Conservation (phyloP, 2,797 vertebrate genomes). For the Leucoraja ocellata region DNA sequence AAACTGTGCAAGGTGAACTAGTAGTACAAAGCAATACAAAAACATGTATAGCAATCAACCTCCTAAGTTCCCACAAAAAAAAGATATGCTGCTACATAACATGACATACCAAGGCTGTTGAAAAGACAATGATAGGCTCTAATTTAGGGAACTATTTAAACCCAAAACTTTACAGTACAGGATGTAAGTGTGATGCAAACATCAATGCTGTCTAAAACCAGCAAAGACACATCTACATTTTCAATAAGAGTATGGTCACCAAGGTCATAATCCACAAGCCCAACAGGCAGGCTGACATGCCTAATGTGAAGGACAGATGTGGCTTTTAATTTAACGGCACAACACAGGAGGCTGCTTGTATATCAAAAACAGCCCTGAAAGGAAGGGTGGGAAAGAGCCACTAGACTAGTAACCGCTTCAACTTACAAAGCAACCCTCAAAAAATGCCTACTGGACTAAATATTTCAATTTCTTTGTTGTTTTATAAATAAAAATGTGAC, state of each 20-base stretch:
- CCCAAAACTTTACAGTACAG: background rate
- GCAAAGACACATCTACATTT: background rate
- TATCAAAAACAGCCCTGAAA: conserved; percentile 35
- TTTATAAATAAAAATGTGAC: background rate
- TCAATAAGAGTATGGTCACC: conserved; percentile 28
- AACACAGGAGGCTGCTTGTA: conserved; percentile 32
- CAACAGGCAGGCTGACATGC: conserved; percentile 36
- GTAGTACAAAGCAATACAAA: conserved; percentile 1
- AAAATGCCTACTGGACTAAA: background rate
- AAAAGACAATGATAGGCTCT: background rate
- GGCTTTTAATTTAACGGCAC: conserved; percentile 35
- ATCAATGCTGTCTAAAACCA: conserved; percentile 15
- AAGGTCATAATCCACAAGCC: conserved; percentile 41
- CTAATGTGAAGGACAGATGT: background rate
- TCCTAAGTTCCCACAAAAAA: background rate
- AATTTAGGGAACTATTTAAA: conserved; percentile 27
- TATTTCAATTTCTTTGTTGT: conserved; percentile 4
- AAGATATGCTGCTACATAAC: background rate
- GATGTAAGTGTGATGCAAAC: background rate
- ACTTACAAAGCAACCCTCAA: conserved; percentile 5
- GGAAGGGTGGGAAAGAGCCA: conserved; percentile 31
- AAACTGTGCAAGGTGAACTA: conserved; percentile 34
- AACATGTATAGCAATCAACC: background rate
- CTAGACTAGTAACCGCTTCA: conserved; percentile 11
- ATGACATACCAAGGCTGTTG: background rate